Evolutionary conservation across 2,113 vertebrate genomes (phyloP).

Genomic region (Rana temporaria): DNA sequence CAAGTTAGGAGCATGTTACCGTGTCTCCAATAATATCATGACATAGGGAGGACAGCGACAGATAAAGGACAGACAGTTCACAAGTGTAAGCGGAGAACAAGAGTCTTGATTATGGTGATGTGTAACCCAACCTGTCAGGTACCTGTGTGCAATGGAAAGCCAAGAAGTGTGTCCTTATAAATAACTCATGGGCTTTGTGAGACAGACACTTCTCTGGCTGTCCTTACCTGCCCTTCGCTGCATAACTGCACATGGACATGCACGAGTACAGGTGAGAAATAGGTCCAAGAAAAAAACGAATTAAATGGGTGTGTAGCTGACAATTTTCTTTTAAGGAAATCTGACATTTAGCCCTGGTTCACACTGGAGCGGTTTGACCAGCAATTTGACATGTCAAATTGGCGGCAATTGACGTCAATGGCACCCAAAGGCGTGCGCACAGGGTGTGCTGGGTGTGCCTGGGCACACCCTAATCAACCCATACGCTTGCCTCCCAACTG

Average conservation of each 20-base stretch:
- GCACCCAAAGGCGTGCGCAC: no score
- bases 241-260: background rate
- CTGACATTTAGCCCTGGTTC: no score
- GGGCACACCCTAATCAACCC: no score
- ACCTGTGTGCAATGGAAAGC: slow-evolving; percentile 1
- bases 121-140: slow-evolving; percentile 1
- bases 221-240: background rate
- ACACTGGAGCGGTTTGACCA: no score
- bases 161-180: background rate
- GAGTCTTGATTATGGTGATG: background rate
- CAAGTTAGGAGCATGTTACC: background rate
- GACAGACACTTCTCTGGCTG: background rate
- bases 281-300: no score
- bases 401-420: no score
- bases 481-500: no score
- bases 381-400: no score
- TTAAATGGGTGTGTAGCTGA: no score
- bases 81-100: background rate
- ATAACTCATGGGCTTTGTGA: background rate
- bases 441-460: no score
- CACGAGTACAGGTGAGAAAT: no score
- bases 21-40: background rate
- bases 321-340: no score
- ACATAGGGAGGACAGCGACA: background rate
- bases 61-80: background rate